Evolutionary conservation across 2,797 vertebrate genomes (phyloP).

Genomic region (Characodon lateralis): DNA sequence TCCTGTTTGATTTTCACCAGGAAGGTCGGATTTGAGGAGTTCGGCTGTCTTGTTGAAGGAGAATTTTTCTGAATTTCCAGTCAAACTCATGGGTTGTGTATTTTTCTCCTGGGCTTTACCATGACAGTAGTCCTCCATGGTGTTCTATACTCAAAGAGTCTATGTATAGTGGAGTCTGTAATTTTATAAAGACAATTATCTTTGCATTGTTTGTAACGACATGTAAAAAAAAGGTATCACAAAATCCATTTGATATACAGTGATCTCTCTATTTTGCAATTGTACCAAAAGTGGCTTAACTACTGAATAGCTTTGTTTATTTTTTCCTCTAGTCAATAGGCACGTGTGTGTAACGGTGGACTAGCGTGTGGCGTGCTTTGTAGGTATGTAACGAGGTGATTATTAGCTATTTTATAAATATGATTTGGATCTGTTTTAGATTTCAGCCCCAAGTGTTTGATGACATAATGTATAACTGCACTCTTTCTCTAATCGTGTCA

Average conservation of each 20-base stretch:
- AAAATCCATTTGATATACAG: constrained; percentile 91
- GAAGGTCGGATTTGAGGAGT: constrained; percentile 27
- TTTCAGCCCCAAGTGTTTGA: constrained; percentile 66
- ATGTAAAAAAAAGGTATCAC: constrained; percentile 69
- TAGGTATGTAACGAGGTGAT: constrained; percentile 85
- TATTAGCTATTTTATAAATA: constrained; percentile 77
- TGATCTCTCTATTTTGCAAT: constrained; percentile 90
- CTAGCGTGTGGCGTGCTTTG: constrained; percentile 83
- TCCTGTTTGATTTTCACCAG: constrained; percentile 38
- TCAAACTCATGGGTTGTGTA: constrained; percentile 75
- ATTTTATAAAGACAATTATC: constrained; percentile 95
- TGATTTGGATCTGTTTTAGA: constrained; percentile 74
- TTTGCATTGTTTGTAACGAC: constrained; percentile 94
- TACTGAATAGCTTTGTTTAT: constrained; percentile 88
- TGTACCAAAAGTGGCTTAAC: constrained; percentile 99
- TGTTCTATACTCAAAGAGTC: constrained; percentile 87
- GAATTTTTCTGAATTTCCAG: constrained; percentile 69
- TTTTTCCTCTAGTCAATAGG: constrained; percentile 85
- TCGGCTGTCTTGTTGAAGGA: constrained; percentile 1
- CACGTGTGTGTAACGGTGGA: constrained; percentile 82
- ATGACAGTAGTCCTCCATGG: constrained; percentile 77
- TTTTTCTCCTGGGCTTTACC: constrained; percentile 82
- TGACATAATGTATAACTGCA: constrained; percentile 67
- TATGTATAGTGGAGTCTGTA: constrained; percentile 87
- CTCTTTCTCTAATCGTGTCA: constrained; percentile 53